Evolutionary conservation across 2,888 invertebrate genomes (phyloP).

Genomic region (Creontiades dilutus): DNA sequence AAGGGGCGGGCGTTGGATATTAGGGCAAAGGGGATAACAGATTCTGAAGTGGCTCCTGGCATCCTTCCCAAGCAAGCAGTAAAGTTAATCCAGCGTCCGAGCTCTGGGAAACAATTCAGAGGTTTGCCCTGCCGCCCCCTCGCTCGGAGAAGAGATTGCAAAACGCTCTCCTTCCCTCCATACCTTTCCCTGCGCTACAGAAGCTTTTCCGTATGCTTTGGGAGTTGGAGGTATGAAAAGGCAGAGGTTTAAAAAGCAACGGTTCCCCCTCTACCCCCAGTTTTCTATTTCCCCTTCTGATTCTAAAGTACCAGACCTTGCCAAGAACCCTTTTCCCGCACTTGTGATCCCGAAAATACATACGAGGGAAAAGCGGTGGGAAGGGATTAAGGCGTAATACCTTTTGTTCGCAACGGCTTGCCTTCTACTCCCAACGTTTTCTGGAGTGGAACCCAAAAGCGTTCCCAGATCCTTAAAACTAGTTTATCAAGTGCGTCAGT

Average conservation of each 20-base stretch:
- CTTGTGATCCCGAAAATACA: conserved; percentile 76
- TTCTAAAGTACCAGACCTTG: conserved; percentile 46
- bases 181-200: neutral
- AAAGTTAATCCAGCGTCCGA: conserved; percentile 49
- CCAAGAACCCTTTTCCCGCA: conserved; percentile 54
- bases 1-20: conserved; percentile 58
- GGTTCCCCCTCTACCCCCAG: neutral
- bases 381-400: conserved; percentile 75
- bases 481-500: conserved; percentile 66
- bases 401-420: conserved; percentile 75
- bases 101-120: conserved; percentile 54
- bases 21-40: conserved; percentile 65
- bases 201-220: conserved; percentile 42
- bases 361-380: conserved; percentile 72
- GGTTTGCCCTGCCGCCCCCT: neutral
- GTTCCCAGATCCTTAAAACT: conserved; percentile 63
- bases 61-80: conserved; percentile 19
- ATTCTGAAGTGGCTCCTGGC: conserved; percentile 69
- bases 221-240: conserved; percentile 33
- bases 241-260: conserved; percentile 67
- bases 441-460: conserved; percentile 1
- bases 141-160: conserved; percentile 51
- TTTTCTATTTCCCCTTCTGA: neutral
- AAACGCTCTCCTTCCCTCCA: neutral
- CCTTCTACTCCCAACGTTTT: neutral